Base-by-base conservation (phyloP, 2,888 invertebrate species). In the Ormia ochracea region DNA sequence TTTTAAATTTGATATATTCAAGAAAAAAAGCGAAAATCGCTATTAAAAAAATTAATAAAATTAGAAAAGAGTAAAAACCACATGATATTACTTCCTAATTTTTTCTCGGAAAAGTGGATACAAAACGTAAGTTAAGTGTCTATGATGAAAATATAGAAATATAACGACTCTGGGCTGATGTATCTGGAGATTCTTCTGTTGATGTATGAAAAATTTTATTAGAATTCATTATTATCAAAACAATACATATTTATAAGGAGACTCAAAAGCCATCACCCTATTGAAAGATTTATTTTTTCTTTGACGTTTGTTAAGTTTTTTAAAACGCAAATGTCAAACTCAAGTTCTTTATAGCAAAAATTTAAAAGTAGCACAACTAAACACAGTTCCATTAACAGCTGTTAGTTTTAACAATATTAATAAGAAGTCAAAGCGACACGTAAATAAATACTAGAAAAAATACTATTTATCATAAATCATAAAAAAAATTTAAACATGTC, bases 1-100 rank as follows among this genome's bases (percentile, higher is more conserved):
- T 80, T 80, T 80, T 80, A 72, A 76, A 76, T 50, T 72, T 80
- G 61, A 80, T 72, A 75, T 72, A 72, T 52, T 50, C 74, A 66
- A 66, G 14, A 58, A 69, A 26, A 50, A 76, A 43, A 17, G 33
- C 31, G 52, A 54, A 58, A 79, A 72, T 54, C 38, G 70, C 65
- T 79, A 65, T 78, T 31, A 26, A 61, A 68, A 77, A 45, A 65
- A 75, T 41, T 14, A 80, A 72, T 66, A 75, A 79, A 79, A 45
- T 36, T 70, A 61, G 59, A 75, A 66, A 78, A 78, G 68, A 80
- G 56, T 59, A 70, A 79, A 78, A 78, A 61, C 31, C 26, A 19
- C 3, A 59, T 38, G 19, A 73, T 28, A 28, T 48, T 19, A n/a
- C n/a, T n/a, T 23, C 17, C 31, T 21, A 33, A n/a, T 41, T 36